Evolutionary conservation across 2,888 invertebrate genomes (phyloP), one percentile per base, ranked within the genome.

Genomic region (Rutpela maculata): DNA sequence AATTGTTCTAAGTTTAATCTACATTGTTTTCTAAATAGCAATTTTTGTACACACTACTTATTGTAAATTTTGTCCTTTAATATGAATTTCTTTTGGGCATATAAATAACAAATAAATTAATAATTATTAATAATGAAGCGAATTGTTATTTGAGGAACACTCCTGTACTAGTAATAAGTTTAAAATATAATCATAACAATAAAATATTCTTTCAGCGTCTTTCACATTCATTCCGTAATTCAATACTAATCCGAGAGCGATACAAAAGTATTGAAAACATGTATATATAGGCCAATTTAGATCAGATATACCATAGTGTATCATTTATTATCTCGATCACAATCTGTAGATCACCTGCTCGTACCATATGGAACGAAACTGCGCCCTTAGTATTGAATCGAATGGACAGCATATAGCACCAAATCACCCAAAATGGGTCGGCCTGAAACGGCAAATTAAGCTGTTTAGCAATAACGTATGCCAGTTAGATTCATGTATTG

Each of bases 381-480:
- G 55, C 18, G 26, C 26, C n/a, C 17, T n/a, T 55, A 17, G 50
- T 18, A 35, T 67, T 63, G 26, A n/a, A 73, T 71, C 74, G 70
- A 74, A 76, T 62, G 66, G 76, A 60, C 60, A 18, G 57, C 19
- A 38, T 57, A 38, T 59, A 57, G 59, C 62, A 35, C 55, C 66
- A 68, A 76, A 74, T 60, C 50, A 74, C 62, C 75, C 79, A 80
- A 82, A 80, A 43, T 80, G 78, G 80, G 75, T 77, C 76, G 62
- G 56, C 50, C 63, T 68, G 68, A 66, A 76, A 76, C 75, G 77
- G 79, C 77, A 83, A 85, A 85, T 85, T 85, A 84, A 83, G 85
- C 84, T 84, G 83, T 85, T 83, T 71, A 76, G 67, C 73, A 77
- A 79, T 75, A 77, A 81, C 79, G 80, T 77, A 79, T 74, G 67